These are phyloP conservation scores for Orthonyx spaldingii DNA, from an alignment of 2,113 vertebrate genomes.

Conservation along the genomic window DNA sequence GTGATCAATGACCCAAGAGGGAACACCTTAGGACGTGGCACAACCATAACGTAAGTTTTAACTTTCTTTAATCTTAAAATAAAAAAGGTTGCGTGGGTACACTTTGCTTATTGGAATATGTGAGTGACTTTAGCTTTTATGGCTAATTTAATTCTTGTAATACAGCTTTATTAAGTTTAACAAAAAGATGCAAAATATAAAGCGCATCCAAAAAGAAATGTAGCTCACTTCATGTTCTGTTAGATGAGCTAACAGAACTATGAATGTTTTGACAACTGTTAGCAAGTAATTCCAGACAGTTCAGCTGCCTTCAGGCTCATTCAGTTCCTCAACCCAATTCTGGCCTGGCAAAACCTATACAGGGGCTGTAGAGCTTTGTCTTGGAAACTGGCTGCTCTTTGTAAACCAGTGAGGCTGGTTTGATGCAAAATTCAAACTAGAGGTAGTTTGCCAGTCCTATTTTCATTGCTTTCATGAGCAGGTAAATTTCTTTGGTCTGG, in stretches of 20 bases:
- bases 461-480: not conserved
- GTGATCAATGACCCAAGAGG: conserved; percentile 93
- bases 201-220: not conserved
- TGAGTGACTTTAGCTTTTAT: not conserved
- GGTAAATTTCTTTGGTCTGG: not conserved
- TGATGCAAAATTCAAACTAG: not conserved
- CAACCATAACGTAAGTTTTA: conserved; percentile 89
- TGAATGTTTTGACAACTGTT: not conserved
- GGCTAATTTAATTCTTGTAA: not conserved
- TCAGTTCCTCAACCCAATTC: not conserved
- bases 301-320: not conserved
- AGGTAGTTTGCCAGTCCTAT: not conserved
- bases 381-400: not conserved
- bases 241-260: not conserved
- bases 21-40: conserved; percentile 90
- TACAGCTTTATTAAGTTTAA: not conserved
- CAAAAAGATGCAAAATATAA: not conserved
- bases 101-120: not conserved
- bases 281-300: not conserved
- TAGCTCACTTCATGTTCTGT: not conserved
- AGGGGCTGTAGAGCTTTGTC: not conserved
- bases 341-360: not conserved
- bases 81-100: not conserved
- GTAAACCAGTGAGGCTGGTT: not conserved
- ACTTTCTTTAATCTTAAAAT: not conserved